Evolutionary conservation across 2,797 vertebrate species (phyloP).

Genomic region (Microcaecilia unicolor): DNA sequence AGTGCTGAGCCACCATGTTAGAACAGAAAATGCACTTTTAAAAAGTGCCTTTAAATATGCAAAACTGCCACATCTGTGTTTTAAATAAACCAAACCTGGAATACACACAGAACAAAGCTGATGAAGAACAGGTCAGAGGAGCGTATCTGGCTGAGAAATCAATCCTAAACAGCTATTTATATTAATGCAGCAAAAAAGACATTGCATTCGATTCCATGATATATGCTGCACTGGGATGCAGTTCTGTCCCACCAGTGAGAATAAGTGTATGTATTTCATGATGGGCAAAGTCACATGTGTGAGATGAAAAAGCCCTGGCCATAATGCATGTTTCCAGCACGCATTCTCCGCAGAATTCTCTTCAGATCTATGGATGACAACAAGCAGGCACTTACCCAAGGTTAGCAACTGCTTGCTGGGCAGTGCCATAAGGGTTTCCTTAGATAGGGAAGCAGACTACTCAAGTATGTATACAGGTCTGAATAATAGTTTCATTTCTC

Average conservation of each 20-base stretch:
- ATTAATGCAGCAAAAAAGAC: conserved; percentile 76
- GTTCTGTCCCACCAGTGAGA: conserved; percentile 65
- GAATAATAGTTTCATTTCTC: no score
- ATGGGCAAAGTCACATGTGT: conserved; percentile 62
- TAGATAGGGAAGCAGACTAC: conserved; percentile 38
- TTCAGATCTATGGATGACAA: conserved; percentile 59
- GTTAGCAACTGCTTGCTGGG: conserved; percentile 43
- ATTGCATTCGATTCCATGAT: conserved; percentile 62
- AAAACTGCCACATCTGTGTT: conserved; percentile 50
- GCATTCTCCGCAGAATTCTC: conserved; percentile 58
- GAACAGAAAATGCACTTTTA: conserved; percentile 60
- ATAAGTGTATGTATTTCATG: conserved; percentile 61
- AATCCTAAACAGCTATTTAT: conserved; percentile 76
- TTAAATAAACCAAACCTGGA: conserved; percentile 64
- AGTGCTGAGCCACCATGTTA: conserved; percentile 58
- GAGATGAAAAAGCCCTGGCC: conserved; percentile 61
- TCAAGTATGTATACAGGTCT: no score
- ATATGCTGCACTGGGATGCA: conserved; percentile 63
- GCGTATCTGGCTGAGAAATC: conserved; percentile 54
- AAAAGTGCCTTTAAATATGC: conserved; percentile 68
- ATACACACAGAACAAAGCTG: conserved; percentile 55
- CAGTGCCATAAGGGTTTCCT: conserved; percentile 46
- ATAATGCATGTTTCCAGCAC: conserved; percentile 56
- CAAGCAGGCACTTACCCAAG: conserved; percentile 65
- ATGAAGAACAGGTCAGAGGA: conserved; percentile 61